Evolutionary conservation across 2,113 vertebrate species (phyloP).

Genomic region (Trochalopteron elliotii): DNA sequence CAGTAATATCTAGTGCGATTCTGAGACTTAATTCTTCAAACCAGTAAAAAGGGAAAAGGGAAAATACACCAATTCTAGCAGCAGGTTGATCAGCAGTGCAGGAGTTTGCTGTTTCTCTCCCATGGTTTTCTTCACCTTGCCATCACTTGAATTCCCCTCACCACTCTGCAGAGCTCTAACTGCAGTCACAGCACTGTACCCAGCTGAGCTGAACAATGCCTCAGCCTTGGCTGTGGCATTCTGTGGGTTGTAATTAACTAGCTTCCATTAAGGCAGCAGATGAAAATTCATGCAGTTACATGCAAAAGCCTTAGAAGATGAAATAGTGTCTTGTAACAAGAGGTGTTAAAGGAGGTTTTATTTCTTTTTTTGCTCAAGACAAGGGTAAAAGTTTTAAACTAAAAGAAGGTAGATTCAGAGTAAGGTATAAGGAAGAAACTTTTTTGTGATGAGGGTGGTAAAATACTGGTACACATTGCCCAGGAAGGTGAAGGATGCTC

Average conservation of each 20-base stretch:
- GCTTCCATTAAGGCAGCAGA: constrained; percentile 8
- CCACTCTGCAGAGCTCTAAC: neutral
- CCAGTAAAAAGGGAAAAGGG: neutral
- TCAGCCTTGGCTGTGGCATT: constrained; percentile 11
- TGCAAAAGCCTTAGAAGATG: neutral
- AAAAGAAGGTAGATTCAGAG: neutral
- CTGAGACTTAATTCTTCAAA: neutral
- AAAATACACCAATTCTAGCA: neutral
- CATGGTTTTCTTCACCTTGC: neutral
- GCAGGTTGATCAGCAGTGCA: neutral
- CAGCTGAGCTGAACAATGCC: neutral
- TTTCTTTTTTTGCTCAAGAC: neutral
- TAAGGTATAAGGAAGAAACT: neutral
- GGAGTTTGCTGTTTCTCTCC: neutral
- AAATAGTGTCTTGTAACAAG: neutral
- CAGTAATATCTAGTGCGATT: neutral
- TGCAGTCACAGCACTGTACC: neutral
- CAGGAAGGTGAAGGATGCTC: neutral
- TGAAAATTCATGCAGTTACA: constrained; percentile 25
- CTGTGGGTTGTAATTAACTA: constrained; percentile 18
- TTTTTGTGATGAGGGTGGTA: neutral
- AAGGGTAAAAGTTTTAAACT: neutral
- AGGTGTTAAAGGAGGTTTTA: neutral
- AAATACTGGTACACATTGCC: neutral
- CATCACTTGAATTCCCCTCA: rapidly evolving